Evolutionary conservation across 2,113 vertebrate genomes (phyloP), one percentile per base, ranked within the genome.

Genomic region (Boleophthalmus pectinirostris): DNA sequence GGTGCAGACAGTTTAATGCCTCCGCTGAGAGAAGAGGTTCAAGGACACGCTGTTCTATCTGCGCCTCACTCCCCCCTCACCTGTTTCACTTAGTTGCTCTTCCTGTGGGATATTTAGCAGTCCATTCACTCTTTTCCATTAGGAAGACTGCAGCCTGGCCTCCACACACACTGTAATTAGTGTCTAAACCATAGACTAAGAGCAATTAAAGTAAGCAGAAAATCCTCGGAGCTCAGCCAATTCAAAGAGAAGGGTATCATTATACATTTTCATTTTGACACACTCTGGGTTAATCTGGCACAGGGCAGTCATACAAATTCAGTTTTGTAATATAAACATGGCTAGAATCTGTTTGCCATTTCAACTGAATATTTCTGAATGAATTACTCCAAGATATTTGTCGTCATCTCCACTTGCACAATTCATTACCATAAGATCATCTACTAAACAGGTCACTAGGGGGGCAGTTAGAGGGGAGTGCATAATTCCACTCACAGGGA

Each of bases 31-130:
- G 79, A 89, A 80, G 75, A 74, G 82, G 83, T 89, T 89, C 85
- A 88, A 90, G 88, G 88, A 82, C 83, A 82, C 81, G 83, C 82
- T 9, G 68, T 43, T 78, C 82, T 46, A 85, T 83, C 80, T 54
- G 78, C 79, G 58, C 77, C 68, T 86, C 73, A 21, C 73, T 70
- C 15, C 58, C n/a, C 66, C 47, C 21, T 60, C 68, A 61, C 68
- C 68, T 58, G 66, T 85, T 86, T 84, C 83, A 66, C 72, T 80
- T 53, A 45, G 67, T 74, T 80, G 82, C 78, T 70, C 74, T 85
- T 89, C 81, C 82, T 87, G 68, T 77, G 79, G 85, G 84, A 90
- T 84, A 86, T 91, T 90, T 86, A 85, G 87, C 73, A 73, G 81
- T 85, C 76, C 73, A 81, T 90, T 82, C 83, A 82, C 74, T 63